Conservation (phyloP, 2,888 invertebrate species). For the Sarcophaga subvicina region DNA sequence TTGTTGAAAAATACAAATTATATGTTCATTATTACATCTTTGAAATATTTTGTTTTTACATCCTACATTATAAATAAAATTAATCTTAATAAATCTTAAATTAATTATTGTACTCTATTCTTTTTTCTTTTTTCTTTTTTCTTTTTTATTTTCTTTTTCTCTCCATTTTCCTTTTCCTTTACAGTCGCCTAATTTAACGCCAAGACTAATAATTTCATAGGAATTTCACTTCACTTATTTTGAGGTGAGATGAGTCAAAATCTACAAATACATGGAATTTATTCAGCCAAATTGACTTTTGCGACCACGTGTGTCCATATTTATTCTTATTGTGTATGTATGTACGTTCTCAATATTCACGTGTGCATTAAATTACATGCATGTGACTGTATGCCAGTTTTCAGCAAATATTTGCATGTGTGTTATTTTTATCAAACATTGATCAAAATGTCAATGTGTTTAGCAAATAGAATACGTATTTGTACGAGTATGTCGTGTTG, state of each 20-base stretch:
- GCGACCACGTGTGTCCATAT: background rate
- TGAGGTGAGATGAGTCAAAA: constrained; percentile 12
- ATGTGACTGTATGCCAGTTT: background rate
- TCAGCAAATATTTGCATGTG: constrained; percentile 37
- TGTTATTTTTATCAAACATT: constrained; percentile 47
- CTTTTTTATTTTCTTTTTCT: background rate
- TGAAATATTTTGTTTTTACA: constrained; percentile 14
- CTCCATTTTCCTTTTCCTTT: background rate
- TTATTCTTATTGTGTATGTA: background rate
- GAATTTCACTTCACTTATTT: background rate
- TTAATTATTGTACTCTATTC: background rate
- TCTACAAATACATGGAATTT: background rate
- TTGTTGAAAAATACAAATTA: constrained; percentile 4
- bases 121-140: background rate
- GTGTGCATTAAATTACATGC: background rate
- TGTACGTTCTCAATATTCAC: background rate
- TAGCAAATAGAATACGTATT: constrained; percentile 41
- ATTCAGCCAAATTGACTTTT: constrained; percentile 9
- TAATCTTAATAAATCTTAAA: constrained; percentile 41
- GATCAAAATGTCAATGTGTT: constrained; percentile 56
- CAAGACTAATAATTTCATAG: constrained; percentile 5
- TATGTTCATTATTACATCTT: constrained; percentile 12
- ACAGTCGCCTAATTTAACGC: constrained; percentile 47
- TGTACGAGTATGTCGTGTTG: background rate
- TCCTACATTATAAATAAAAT: background rate